phyloP scores from a whole-genome alignment of 2,113 vertebrate species.

The Percina caprodes region DNA sequence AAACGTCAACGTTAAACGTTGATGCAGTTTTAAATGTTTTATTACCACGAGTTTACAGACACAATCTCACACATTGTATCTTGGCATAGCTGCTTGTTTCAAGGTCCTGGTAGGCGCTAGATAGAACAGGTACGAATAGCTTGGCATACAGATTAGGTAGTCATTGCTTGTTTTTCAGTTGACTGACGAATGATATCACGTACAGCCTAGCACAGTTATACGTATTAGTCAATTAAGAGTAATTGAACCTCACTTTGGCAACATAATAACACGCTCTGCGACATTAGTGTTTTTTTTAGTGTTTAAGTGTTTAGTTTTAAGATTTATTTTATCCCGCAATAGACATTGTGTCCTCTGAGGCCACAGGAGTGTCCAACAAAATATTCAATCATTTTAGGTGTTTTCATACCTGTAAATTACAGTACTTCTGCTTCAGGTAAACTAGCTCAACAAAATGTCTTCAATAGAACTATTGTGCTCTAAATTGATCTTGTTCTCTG shows the following conservation, averaged over 20 bases:
- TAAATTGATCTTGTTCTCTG: not conserved
- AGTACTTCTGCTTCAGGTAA: not conserved
- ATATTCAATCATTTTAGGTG: slow-evolving; percentile 47
- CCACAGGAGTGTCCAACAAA: slow-evolving; percentile 35
- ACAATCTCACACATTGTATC: slow-evolving; percentile 46
- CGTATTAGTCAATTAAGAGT: slow-evolving; percentile 41
- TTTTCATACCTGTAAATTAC: slow-evolving; percentile 26
- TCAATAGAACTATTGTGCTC: not conserved
- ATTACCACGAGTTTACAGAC: slow-evolving; percentile 5
- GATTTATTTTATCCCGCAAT: slow-evolving; percentile 43
- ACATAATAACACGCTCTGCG: slow-evolving; percentile 42
- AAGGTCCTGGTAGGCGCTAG: slow-evolving; percentile 58
- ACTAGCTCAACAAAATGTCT: too few species aligned
- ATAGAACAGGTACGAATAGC: slow-evolving; percentile 63
- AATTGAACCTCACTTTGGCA: slow-evolving; percentile 39
- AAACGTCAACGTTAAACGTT: too few species aligned
- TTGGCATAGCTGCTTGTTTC: slow-evolving; percentile 61
- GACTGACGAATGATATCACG: slow-evolving; percentile 66
- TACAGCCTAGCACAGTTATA: slow-evolving; percentile 52
- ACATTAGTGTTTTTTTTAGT: slow-evolving; percentile 21
- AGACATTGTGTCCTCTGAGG: slow-evolving; percentile 15
- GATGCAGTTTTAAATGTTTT: too few species aligned
- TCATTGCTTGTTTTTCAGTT: slow-evolving; percentile 68
- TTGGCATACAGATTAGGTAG: slow-evolving; percentile 72
- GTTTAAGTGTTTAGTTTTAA: too few species aligned